Percentiles rank a stretch among this genome's conserved stretches.
These are phyloP conservation scores for Microchirus variegatus DNA, from an alignment of 2,797 vertebrate genomes.

Conservation along the genomic window DNA sequence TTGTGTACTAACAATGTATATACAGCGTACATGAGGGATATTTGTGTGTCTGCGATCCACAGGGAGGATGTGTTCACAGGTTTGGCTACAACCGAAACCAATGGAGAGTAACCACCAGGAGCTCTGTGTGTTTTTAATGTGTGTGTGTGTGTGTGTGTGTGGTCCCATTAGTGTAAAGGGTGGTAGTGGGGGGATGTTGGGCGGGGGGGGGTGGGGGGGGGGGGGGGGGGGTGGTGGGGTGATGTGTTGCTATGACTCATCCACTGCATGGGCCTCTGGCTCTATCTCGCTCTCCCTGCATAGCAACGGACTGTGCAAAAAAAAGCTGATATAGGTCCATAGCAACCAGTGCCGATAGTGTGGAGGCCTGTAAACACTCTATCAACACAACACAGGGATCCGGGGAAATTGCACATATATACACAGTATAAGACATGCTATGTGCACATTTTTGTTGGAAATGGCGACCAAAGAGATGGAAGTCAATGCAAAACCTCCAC, in stretches of 20 bases:
- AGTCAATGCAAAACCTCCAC: no score
- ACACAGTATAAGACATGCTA: no score
- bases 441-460: no score
- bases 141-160: slow-evolving; percentile 52
- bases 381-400: slow-evolving; percentile 41
- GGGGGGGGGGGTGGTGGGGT: slow-evolving; percentile 27
- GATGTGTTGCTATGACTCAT: slow-evolving; percentile 74
- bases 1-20: no score
- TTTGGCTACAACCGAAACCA: slow-evolving; percentile 54
- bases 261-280: slow-evolving; percentile 69
- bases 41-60: slow-evolving; percentile 52
- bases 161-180: slow-evolving; percentile 66
- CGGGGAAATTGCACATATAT: slow-evolving; percentile 23
- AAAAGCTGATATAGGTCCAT: slow-evolving; percentile 63
- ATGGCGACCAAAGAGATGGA: no score
- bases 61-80: slow-evolving; percentile 63
- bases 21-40: no score
- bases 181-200: slow-evolving; percentile 60
- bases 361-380: slow-evolving; percentile 37
- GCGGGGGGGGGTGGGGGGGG: slow-evolving; percentile 31
- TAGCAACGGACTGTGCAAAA: slow-evolving; percentile 67
- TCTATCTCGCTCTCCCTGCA: slow-evolving; percentile 44
- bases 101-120: slow-evolving; percentile 55
- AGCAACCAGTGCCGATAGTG: slow-evolving; percentile 54
- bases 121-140: slow-evolving; percentile 21